Base-by-base conservation (phyloP, 1,140 invertebrate species). In the Halotydeus destructor region DNA sequence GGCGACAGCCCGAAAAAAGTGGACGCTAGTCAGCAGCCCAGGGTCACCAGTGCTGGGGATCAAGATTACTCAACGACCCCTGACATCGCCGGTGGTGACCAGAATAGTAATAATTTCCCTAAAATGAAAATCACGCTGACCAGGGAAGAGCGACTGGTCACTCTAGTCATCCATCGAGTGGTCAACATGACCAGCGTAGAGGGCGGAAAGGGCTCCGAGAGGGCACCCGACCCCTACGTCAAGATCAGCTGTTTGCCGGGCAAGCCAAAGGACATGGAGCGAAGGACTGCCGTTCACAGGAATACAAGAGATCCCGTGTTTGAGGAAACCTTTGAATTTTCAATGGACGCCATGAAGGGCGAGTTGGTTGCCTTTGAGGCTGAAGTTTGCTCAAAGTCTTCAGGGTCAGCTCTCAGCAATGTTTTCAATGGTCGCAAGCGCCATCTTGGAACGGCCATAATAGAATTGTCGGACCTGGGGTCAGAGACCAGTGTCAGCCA, bases 251-350 rank as follows among this genome's bases (percentile, higher is more conserved):
- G 8, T 3, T 11, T 12, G 21, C 41, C 34, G 11, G 41, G 26
- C 24, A 16, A 26, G 3, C 19, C 14, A 8, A 27, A 22, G 19
- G 14, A 24, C 8, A 24, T 14, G 12, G 12, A 26, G 14, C 21
- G 38, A 19, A 43, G 23, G 21, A 38, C 46, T 5, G 31, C 12
- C 3, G 19, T 31, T n/a, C 37, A 31, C 14, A 31, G 27, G 35
- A 48, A 36, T 25, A 48, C 45, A 23, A 38, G 38, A 26, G 28
- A 48, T 43, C 46, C 46, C 6, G 38, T 48, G 5, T 48, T 41
- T 41, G 46, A 48, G 30, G 36, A 47, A 36, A 38, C 37, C 19
- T 48, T 41, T 21, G n/a, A n/a, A n/a, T n/a, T n/a, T n/a, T n/a
- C n/a, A n/a, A n/a, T n/a, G n/a, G n/a, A n/a, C n/a, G n/a, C n/a